Conservation (phyloP, 53 echinoderm and acorn worm species). For the Patiria pectinifera region DNA sequence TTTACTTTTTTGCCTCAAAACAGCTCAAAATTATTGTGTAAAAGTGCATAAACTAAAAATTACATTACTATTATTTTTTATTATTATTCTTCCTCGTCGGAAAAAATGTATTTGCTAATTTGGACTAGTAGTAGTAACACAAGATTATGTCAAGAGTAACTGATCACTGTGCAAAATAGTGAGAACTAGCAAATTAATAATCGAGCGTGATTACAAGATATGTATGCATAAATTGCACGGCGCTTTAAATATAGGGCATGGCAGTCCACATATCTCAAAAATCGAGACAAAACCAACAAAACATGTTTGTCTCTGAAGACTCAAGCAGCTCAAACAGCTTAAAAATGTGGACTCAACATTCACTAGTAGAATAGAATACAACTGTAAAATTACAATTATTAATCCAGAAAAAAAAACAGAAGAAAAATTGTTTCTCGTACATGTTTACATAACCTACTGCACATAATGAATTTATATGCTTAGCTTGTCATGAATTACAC, state of each 20-base stretch:
- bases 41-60: slow-evolving; percentile 12
- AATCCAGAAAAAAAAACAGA: neutral
- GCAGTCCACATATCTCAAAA: neutral
- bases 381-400: slow-evolving; percentile 11
- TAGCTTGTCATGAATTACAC: neutral
- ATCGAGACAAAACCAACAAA: neutral
- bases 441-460: slow-evolving; percentile 48
- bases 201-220: slow-evolving; percentile 36
- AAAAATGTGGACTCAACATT: neutral
- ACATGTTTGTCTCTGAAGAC: neutral
- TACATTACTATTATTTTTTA: neutral
- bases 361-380: slow-evolving; percentile 47
- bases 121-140: neutral
- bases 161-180: neutral
- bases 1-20: neutral
- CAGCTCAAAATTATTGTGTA: neutral
- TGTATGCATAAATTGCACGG: slow-evolving; percentile 65
- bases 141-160: neutral
- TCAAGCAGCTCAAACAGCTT: neutral
- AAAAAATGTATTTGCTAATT: neutral
- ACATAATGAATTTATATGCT: slow-evolving; percentile 31
- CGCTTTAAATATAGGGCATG: neutral
- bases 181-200: slow-evolving; percentile 14
- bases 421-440: neutral
- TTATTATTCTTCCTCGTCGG: neutral